phyloP scores from a whole-genome alignment of 1,140 invertebrate genomes.

The Nebria ingens region DNA sequence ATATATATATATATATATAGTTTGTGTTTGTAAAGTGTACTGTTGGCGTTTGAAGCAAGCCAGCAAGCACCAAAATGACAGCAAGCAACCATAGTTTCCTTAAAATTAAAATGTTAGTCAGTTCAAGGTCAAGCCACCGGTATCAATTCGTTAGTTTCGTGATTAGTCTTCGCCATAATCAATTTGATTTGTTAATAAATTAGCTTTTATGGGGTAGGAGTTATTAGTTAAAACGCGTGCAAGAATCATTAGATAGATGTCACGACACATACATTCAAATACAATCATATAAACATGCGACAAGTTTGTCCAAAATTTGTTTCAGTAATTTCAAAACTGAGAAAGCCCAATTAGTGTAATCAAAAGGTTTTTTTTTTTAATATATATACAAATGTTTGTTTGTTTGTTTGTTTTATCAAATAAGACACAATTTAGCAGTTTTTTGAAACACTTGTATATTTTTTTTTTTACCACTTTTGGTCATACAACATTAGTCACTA shows the following conservation, averaged over 20 bases:
- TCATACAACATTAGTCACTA: not conserved
- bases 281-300: not conserved
- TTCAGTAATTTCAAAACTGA: not conserved
- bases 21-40: not conserved
- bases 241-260: not conserved
- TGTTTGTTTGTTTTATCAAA: not conserved
- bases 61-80: not conserved
- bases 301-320: not conserved
- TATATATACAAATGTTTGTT: no score
- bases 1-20: no score
- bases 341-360: no score
- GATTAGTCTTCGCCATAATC: no score
- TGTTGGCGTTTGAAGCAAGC: not conserved
- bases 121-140: not conserved
- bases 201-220: no score
- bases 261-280: not conserved
- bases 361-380: no score
- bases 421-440: constrained; percentile 6
- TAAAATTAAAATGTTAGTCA: no score
- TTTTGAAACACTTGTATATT: constrained; percentile 1
- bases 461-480: not conserved
- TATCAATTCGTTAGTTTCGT: no score
- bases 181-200: no score
- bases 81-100: not conserved
- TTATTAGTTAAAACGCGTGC: no score